Base-by-base conservation (phyloP, 2,113 vertebrate genomes). In the Sceloporus tristichus region DNA sequence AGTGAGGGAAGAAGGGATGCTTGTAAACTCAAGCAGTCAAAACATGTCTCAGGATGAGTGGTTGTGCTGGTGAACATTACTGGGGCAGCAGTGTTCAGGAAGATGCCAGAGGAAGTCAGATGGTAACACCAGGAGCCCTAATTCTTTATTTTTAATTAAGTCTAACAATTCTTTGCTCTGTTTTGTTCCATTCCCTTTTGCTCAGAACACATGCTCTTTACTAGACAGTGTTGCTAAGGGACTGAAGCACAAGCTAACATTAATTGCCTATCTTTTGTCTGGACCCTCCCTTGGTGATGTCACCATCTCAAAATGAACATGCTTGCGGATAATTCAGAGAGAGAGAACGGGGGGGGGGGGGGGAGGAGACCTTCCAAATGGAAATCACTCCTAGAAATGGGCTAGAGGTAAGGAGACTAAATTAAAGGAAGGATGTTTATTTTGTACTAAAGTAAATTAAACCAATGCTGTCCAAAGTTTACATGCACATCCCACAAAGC, bases 401-500 rank as follows among this genome's bases (percentile, higher is more conserved):
- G 25, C 29, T 27, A 71, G 65, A 71, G 25, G 65, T 4, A 23
- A 71, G 68, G n/a, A 86, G 76, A 34, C 18, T 71, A 16, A 48
- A 19, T 1, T 21, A 66, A 66, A 85, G 8, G 18, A 40, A 25
- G 38, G 27, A 66, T 1, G 76, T 2, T 65, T 9, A 18, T 66
- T 77, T 27, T 68, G 13, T 65, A 48, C 8, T 13, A 10, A 34
- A 65, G 42, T 29, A 65, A 34, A 70, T 25, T 38, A 34, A 59
- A 54, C n/a, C 56, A 16, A 1, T 65, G 86, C 82, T 88, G 84
- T 56, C 88, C 73, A 73, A 90, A 91, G 14, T 73, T 87, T 5
- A 0, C 54, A 29, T 53, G 62, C 11, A 66, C 40, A 66, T 38
- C 38, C 16, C 25, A 54, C 19, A 40, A 77, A 77, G 62, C 29